Percentiles rank a stretch among this genome's conserved stretches.
These are phyloP conservation scores for Darevskia mixta DNA, from an alignment of 2,797 vertebrate genomes.

Conservation along the genomic window DNA sequence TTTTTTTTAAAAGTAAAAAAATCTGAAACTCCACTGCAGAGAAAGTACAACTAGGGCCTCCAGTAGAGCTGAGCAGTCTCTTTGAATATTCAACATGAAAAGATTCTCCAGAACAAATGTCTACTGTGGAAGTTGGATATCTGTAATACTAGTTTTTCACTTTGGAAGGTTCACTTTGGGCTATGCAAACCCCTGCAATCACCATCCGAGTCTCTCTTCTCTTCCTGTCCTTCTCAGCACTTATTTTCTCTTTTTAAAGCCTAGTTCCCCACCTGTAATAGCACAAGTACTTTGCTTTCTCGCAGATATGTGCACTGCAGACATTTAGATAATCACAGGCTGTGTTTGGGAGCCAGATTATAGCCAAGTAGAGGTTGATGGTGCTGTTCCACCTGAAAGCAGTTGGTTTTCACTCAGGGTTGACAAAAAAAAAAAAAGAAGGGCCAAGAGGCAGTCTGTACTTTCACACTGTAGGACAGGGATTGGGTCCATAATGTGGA, in stretches of 20 bases:
- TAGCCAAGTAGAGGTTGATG: not conserved
- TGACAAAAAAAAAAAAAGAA: too few relatives aligned
- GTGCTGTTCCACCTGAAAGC: not conserved
- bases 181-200: not conserved
- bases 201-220: not conserved
- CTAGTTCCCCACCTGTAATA: not conserved
- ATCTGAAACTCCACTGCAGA: not conserved
- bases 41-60: not conserved
- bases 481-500: too few relatives aligned
- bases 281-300: not conserved
- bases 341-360: not conserved
- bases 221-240: too few relatives aligned
- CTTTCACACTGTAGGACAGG: not conserved
- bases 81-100: constrained; percentile 19
- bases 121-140: not conserved
- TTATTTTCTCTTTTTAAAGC: not conserved
- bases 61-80: not conserved
- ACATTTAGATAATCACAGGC: not conserved
- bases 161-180: not conserved
- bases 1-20: not conserved
- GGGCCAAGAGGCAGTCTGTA: not conserved
- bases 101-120: not conserved
- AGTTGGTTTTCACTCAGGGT: not conserved
- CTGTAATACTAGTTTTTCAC: not conserved
- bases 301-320: not conserved